Conservation (phyloP, 2,797 vertebrate species). For the Bufotes viridis region DNA sequence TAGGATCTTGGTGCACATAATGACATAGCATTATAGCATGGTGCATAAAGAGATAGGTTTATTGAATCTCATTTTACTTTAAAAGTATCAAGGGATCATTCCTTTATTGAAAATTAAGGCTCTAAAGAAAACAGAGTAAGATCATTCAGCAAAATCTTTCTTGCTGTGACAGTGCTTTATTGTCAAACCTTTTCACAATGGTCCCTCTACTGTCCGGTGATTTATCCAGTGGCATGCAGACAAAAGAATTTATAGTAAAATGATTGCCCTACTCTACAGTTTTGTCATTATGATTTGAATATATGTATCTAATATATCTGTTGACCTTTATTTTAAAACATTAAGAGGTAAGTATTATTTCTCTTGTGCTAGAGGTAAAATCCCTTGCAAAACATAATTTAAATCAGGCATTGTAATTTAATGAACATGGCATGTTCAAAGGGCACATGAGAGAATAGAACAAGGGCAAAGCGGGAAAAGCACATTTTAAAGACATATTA, state of each 20-base stretch:
- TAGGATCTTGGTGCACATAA: not conserved
- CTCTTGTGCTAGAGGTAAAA: constrained; percentile 53
- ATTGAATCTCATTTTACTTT: not conserved
- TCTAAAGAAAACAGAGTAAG: constrained; percentile 46
- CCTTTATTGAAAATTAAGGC: constrained; percentile 27
- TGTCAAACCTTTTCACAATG: constrained; percentile 47
- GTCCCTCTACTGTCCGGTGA: constrained; percentile 33
- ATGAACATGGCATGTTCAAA: constrained; percentile 58
- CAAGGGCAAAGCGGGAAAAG: constrained; percentile 39
- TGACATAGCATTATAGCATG: not conserved
- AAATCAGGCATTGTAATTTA: constrained; percentile 59
- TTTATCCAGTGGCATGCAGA: constrained; percentile 42
- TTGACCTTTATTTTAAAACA: constrained; percentile 60
- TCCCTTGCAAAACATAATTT: constrained; percentile 62
- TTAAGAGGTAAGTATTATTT: constrained; percentile 59
- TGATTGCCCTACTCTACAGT: constrained; percentile 35
- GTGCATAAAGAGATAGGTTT: not conserved
- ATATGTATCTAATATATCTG: constrained; percentile 60
- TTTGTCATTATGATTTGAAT: constrained; percentile 56
- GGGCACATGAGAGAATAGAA: constrained; percentile 55
- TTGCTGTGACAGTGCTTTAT: constrained; percentile 24
- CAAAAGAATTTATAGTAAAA: constrained; percentile 41
- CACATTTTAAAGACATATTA: constrained; percentile 44
- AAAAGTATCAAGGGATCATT: constrained; percentile 12
- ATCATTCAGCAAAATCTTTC: constrained; percentile 19